Evolutionary conservation across 2,888 invertebrate genomes (phyloP).

Genomic region (Pheosia gnoma): DNA sequence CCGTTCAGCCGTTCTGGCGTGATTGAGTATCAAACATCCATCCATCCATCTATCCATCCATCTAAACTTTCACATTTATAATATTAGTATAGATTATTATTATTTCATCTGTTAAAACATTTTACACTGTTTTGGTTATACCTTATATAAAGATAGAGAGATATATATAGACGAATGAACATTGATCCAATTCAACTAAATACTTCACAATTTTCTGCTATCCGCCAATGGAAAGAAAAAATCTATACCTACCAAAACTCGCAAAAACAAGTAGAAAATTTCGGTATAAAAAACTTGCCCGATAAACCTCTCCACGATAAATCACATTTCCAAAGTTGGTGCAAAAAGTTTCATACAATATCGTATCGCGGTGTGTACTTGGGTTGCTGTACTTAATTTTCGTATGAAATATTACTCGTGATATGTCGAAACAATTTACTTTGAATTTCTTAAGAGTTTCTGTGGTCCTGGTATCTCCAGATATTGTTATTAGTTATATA

Average conservation of each 20-base stretch:
- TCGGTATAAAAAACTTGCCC: not conserved
- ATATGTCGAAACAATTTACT: not conserved
- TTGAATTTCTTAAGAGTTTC: not conserved
- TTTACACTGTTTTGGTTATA: no score
- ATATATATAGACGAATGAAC: no score
- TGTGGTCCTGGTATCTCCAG: not conserved
- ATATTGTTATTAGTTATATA: no score
- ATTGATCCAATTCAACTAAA: no score
- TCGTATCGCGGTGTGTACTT: not conserved
- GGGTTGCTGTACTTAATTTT: not conserved
- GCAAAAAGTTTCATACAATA: slow-evolving; percentile 3
- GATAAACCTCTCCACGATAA: slow-evolving; percentile 2
- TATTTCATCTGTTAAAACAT: no score
- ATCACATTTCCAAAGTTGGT: slow-evolving; percentile 1
- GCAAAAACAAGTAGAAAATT: not conserved
- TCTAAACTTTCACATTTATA: no score
- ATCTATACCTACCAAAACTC: not conserved
- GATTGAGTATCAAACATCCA: no score
- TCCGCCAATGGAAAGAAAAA: not conserved
- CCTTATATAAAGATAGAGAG: no score
- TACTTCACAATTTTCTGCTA: not conserved
- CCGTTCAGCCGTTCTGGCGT: no score
- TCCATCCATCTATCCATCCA: no score
- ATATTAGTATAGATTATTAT: no score
- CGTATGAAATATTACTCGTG: slow-evolving; percentile 1